Evolutionary conservation across 2,113 vertebrate species (phyloP).

Genomic region (Accipiter cooperii): DNA sequence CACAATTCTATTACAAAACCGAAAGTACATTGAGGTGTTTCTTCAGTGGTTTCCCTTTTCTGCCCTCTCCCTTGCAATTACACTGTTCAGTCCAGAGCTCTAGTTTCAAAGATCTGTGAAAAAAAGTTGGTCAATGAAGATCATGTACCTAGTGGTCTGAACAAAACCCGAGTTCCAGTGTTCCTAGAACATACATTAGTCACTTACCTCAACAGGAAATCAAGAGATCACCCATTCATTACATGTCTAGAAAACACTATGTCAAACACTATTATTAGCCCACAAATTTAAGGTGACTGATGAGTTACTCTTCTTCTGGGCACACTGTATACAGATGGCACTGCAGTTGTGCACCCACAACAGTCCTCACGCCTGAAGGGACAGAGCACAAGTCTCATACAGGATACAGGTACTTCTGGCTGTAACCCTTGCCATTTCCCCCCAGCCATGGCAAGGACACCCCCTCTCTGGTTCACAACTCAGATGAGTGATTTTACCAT

Average conservation of each 20-base stretch:
- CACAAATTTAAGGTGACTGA: neutral
- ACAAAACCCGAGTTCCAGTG: accelerated
- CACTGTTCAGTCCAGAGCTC: neutral
- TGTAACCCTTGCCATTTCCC: neutral
- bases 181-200: neutral
- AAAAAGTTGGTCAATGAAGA: neutral
- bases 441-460: neutral
- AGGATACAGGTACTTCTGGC: neutral
- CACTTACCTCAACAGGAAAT: neutral
- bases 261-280: neutral
- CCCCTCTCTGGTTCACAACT: neutral
- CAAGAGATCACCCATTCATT: neutral
- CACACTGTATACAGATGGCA: accelerated
- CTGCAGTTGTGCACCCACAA: neutral
- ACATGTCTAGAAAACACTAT: accelerated
- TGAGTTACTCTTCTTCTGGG: neutral
- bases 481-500: neutral
- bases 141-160: neutral
- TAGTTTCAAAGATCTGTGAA: neutral
- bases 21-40: accelerated
- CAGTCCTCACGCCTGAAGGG: neutral
- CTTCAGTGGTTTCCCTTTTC: neutral
- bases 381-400: neutral
- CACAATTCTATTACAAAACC: neutral
- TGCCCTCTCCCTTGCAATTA: neutral